Evolutionary conservation across 64 coral and sea anemone species (phyloP), one percentile per base, ranked within the genome.

Genomic region (Acropora yongei): DNA sequence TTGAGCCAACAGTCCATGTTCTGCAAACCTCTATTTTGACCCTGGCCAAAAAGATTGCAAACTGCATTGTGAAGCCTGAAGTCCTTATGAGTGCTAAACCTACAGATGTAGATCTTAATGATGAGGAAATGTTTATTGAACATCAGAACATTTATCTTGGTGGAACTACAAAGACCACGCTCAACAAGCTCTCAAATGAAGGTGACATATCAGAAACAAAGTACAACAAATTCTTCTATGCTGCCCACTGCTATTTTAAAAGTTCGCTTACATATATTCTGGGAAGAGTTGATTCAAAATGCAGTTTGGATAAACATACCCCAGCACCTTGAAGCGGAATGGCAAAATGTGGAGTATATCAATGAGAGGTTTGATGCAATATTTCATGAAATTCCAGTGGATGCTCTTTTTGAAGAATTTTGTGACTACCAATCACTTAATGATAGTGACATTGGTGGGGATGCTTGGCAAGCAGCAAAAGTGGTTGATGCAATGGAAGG

Each of bases 281-380:
- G 57, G 76, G 73, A 89, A 61, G 75, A 89, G 57, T 66, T 89
- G 88, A 77, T 89, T 53, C 73, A 65, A 77, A 89, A 79, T 20
- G 76, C 88, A 89, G 74, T 78, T 78, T 89, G 76, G 88, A 77
- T 89, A 78, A 89, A 89, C 73, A 44, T 79, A 78, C 73, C 88
- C 57, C 73, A 89, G 72, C 88, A 18, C 72, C 19, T 89, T 66
- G 75, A 78, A 45, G 88, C 76, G 57, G 73, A 89, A 89, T 89
- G 75, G 75, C 49, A 79, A 78, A 79, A 77, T 89, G 88, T 89
- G 73, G 17, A 89, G 75, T 89, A 89, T 40, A 69, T 89, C 72
- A 78, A 78, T 89, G 74, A 89, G 47, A 89, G 87, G 75, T 89
- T 77, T 89, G 47, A 89, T 12, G 30, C 74, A 89, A 60, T 78